Evolutionary conservation across 1,140 invertebrate species (phyloP).

Genomic region (Latrodectus geometricus): DNA sequence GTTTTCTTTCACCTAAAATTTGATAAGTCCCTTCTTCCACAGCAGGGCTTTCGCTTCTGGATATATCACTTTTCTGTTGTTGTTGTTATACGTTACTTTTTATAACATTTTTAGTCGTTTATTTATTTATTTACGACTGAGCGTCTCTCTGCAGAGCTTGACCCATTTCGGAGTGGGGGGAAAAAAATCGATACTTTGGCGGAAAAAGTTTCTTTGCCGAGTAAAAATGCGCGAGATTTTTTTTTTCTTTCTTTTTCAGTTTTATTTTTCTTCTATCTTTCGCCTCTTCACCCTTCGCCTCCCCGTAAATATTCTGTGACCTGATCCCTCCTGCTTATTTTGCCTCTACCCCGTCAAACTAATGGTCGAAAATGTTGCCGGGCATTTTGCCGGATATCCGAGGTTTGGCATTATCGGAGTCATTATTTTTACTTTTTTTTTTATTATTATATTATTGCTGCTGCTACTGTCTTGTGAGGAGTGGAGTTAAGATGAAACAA

Average conservation of each 20-base stretch:
- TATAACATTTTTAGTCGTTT: not conserved
- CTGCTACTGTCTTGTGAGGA: not conserved
- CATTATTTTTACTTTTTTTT: conserved; percentile 33
- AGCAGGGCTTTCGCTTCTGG: conserved; percentile 26
- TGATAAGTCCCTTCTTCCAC: conserved; percentile 31
- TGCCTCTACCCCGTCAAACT: conserved; percentile 38
- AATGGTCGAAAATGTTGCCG: conserved; percentile 48
- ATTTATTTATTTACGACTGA: conserved; percentile 41
- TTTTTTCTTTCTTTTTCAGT: conserved; percentile 23
- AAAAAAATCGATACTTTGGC: conserved; percentile 56
- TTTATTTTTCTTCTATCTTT: conserved; percentile 15
- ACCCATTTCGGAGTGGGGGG: conserved; percentile 28
- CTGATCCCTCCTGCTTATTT: conserved; percentile 11
- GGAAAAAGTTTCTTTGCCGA: conserved; percentile 50
- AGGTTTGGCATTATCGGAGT: conserved; percentile 17
- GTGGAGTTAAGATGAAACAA: not conserved
- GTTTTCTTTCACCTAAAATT: conserved; percentile 33
- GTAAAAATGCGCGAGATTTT: conserved; percentile 26
- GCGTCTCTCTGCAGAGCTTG: conserved; percentile 14
- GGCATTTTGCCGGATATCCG: conserved; percentile 46
- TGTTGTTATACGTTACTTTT: not conserved
- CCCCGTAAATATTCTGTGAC: conserved; percentile 55
- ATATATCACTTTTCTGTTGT: conserved; percentile 39
- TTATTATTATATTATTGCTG: conserved; percentile 5
- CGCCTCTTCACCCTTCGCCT: not conserved